Base-by-base conservation (phyloP, 2,113 vertebrate species). In the Beaufortia kweichowensis region DNA sequence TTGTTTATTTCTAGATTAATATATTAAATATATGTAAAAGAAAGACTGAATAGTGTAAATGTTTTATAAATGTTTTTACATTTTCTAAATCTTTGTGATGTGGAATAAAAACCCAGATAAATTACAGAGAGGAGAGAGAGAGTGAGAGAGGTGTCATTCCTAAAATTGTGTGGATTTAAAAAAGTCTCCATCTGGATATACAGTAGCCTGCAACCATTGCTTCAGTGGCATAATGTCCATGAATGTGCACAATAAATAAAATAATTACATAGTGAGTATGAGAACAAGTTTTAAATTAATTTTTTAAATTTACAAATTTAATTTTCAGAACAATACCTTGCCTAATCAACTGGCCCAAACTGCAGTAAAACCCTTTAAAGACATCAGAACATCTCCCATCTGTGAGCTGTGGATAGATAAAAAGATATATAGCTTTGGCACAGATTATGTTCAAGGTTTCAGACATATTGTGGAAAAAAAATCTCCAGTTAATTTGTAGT, bases 401-500 rank as follows among this genome's bases (percentile, higher is more conserved):
- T 12, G 29, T 39, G 35, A 39, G 35, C 11, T 39, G 8, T 39
- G 35, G 35, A 39, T 39, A 4, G 35, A 39, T 39, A 39, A 2
- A 11, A 10, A 10, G 9, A 39, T 39, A 39, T 11, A 11, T 39
- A 10, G 9, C 35, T 39, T 11, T 39, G 19, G 19, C 48, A 21
- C n/a, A 9, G n/a, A 53, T 21, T n/a, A 9, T n/a, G n/a, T 21
- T 21, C 6, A 21, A 21, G 48, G 48, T 50, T 10, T 61, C 29
- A 61, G 24, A 29, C 6, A 15, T 17, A 28, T 26, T 14, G 1
- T 28, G 24, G 12, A 31, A 17, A 61, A 23, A 17, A 31, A 9
- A 61, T 31, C 17, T 61, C 59, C 17, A 61, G 15, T 61, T 61
- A 33, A 61, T 61, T 61, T 61, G 28, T 33, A 33, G 28, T 33